Base-by-base conservation (phyloP, 2,888 invertebrate genomes). In the Lathronympha strigana region DNA sequence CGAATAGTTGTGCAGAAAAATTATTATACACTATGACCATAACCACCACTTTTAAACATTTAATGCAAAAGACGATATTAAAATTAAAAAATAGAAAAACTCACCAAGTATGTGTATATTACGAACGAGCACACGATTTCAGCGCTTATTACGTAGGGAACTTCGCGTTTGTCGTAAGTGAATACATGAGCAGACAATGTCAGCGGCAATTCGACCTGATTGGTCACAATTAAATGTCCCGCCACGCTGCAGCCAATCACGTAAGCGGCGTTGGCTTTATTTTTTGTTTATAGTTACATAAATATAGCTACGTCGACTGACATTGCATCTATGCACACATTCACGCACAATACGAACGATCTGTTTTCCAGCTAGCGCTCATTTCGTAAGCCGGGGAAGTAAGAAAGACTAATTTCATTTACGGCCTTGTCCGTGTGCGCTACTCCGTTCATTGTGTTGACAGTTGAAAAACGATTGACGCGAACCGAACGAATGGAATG, bases 111-210 rank as follows among this genome's bases (percentile, higher is more conserved):
- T 78, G 73, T 86, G 83, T 85, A 86, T 87, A 87, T 84, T 79
- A 79, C 74, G 81, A 84, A 85, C 81, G 86, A 84, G 83, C 89
- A 91, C 90, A 92, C 92, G 90, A 92, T 91, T 92, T 90, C 90
- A 90, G 91, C 82, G 89, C 92, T 90, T 92, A 92, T 90, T 90
- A 90, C 90, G 90, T 90, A 88, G 88, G 84, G 76, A 87, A 90
- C 88, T 88, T 90, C 85, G 84, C 82, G 83, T 81, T 86, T 79
- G 77, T 80, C 83, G 80, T 79, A 86, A 84, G 69, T 84, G 84
- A 87, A 86, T 85, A 84, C 82, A 82, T 75, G 83, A 84, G 78
- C 76, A 79, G 78, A 74, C 82, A 79, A 85, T 85, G 84, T 84
- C 84, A 84, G 73, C 76, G 73, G 73, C 72, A 80, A 81, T 78